A percentile compares a stretch with the other conserved stretches of the same genome.
These are phyloP conservation scores for Neomonachus schauinslandi DNA, from an alignment of 2,113 vertebrate genomes.

Conservation along the genomic window DNA sequence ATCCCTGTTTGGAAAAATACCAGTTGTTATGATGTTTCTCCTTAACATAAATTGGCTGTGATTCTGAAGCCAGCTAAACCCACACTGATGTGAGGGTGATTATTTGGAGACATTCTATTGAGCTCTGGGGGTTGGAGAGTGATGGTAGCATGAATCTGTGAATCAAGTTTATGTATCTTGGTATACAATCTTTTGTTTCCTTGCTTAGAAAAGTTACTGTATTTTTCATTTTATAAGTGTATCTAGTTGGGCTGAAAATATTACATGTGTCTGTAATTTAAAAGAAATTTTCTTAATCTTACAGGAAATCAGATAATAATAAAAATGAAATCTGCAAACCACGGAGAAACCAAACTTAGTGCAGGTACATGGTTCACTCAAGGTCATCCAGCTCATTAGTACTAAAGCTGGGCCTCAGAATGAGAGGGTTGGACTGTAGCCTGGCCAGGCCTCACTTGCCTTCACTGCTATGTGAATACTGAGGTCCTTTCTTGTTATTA, in stretches of 20 bases:
- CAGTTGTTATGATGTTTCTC: not conserved
- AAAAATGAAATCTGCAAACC: not conserved
- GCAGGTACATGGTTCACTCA: not conserved
- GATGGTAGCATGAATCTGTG: not conserved
- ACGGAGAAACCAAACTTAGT: not conserved
- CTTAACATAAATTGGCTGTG: not conserved
- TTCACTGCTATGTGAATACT: not conserved
- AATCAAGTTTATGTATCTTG: not conserved
- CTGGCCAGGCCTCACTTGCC: not conserved
- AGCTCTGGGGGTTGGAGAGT: not conserved
- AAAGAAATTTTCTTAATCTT: slow-evolving; percentile 16
- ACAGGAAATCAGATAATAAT: not conserved
- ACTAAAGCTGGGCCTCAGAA: not conserved
- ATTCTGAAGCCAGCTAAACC: not conserved
- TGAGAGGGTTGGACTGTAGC: not conserved
- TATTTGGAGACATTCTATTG: not conserved
- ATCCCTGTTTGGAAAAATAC: not conserved
- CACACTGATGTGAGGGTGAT: not conserved
- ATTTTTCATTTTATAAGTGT: not conserved
- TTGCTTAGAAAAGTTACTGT: not conserved
- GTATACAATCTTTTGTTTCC: not conserved
- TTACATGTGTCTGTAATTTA: not conserved
- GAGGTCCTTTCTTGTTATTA: not conserved
- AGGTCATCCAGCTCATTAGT: not conserved
- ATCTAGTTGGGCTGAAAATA: slow-evolving; percentile 8